Conservation (phyloP, 2,888 invertebrate genomes). For the Merodon equestris region DNA sequence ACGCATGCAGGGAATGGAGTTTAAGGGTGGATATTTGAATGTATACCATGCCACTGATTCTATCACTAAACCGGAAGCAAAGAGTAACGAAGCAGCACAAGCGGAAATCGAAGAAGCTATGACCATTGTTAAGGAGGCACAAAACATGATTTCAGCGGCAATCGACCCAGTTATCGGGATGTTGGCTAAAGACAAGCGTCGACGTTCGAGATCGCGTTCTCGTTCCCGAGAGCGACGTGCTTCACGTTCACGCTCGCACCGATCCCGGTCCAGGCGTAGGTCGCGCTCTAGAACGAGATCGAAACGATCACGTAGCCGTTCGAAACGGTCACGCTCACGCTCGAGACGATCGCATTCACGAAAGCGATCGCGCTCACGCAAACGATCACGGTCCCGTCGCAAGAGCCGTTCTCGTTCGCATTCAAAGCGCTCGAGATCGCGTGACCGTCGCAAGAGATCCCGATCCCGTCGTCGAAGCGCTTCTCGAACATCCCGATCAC, state of each 20-base stretch:
- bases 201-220: slow-evolving; percentile 79
- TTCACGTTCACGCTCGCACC: slow-evolving; percentile 81
- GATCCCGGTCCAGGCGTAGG: slow-evolving; percentile 84
- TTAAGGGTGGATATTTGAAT: slow-evolving; percentile 85
- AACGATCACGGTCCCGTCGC: slow-evolving; percentile 81
- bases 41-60: slow-evolving; percentile 95
- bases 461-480: slow-evolving; percentile 75
- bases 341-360: slow-evolving; percentile 83
- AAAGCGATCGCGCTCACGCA: slow-evolving; percentile 76
- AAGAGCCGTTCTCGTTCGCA: slow-evolving; percentile 77
- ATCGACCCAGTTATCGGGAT: slow-evolving; percentile 95
- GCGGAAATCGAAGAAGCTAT: slow-evolving; percentile 98
- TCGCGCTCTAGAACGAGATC: slow-evolving; percentile 80
- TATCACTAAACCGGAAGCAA: slow-evolving; percentile 94
- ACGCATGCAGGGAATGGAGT: slow-evolving; percentile 88
- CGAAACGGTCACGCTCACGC: slow-evolving; percentile 80
- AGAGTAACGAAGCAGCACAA: slow-evolving; percentile 96
- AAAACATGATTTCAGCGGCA: slow-evolving; percentile 95
- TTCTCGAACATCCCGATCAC: slow-evolving; percentile 72
- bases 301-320: slow-evolving; percentile 78
- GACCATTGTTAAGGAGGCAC: slow-evolving; percentile 97
- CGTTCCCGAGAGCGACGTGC: slow-evolving; percentile 83
- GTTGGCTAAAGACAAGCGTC: slow-evolving; percentile 90
- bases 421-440: slow-evolving; percentile 75
- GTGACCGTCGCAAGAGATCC: slow-evolving; percentile 72